These are phyloP conservation scores for Lagenorhynchus albirostris DNA, from an alignment of 2,113 vertebrate species.

Conservation along the genomic window DNA sequence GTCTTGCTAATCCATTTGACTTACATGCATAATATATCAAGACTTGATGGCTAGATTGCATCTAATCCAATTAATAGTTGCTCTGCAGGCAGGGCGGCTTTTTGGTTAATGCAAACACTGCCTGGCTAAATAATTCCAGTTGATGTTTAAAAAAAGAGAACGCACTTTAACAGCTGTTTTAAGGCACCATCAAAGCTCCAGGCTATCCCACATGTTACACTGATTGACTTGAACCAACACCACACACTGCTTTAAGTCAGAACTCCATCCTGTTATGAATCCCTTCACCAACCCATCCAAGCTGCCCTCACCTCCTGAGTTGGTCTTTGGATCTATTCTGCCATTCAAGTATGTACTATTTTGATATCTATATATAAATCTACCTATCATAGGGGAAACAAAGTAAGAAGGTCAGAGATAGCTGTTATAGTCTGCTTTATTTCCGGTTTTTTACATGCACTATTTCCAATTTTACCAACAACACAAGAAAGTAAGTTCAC, in stretches of 20 bases:
- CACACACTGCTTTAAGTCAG: neutral
- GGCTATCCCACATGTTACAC: neutral
- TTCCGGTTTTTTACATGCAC: neutral
- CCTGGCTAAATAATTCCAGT: slow-evolving; percentile 76
- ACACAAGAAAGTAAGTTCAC: neutral
- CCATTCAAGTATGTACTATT: neutral
- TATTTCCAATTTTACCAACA: neutral
- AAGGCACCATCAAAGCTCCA: neutral
- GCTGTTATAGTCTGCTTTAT: neutral
- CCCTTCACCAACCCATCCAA: neutral
- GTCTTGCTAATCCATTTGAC: neutral
- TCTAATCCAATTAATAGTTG: slow-evolving; percentile 77
- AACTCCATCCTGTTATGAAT: neutral
- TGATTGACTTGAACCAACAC: neutral
- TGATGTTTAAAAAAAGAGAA: slow-evolving; percentile 65
- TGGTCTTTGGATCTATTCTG: neutral
- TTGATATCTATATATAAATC: neutral
- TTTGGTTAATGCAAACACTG: slow-evolving; percentile 75
- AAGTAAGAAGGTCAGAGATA: neutral
- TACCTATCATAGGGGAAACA: neutral
- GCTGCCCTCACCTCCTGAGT: neutral
- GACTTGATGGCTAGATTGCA: slow-evolving; percentile 67
- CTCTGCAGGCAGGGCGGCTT: neutral
- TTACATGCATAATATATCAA: slow-evolving; percentile 54
- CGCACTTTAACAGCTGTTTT: neutral